Evolutionary conservation across 2,797 vertebrate genomes (phyloP).

Genomic region (Myotis findleyi): DNA sequence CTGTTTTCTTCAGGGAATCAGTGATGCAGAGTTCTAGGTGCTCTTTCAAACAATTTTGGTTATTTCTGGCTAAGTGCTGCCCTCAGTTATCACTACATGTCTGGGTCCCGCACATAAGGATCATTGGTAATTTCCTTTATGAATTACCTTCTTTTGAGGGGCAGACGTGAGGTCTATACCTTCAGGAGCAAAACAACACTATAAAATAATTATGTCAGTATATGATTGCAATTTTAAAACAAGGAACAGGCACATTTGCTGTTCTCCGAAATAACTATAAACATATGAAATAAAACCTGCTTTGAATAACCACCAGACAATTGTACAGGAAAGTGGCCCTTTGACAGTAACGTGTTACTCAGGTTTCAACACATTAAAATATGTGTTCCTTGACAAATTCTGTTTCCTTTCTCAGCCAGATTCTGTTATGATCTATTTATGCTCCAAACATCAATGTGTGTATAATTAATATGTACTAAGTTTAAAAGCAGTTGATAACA

Average conservation of each 20-base stretch:
- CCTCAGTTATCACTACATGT: not conserved
- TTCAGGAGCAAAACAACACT: conserved; percentile 43
- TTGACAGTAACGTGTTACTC: conserved; percentile 24
- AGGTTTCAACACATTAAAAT: conserved; percentile 55
- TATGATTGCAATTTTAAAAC: conserved; percentile 54
- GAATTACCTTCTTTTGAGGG: not conserved
- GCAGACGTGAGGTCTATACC: conserved; percentile 13
- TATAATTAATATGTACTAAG: conserved; percentile 48
- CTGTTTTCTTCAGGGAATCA: not conserved
- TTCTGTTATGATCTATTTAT: conserved; percentile 45
- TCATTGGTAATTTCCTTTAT: conserved; percentile 31
- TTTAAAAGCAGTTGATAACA: conserved; percentile 52
- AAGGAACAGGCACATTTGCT: conserved; percentile 53
- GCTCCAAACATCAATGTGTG: not conserved
- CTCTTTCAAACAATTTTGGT: conserved; percentile 8
- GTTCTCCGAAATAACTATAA: conserved; percentile 63
- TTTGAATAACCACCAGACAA: conserved; percentile 59
- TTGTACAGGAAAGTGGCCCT: conserved; percentile 31
- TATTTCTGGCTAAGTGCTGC: not conserved
- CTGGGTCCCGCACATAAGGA: not conserved
- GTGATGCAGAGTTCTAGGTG: not conserved
- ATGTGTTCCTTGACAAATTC: conserved; percentile 54
- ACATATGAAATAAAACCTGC: conserved; percentile 59
- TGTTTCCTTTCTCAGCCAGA: conserved; percentile 53
- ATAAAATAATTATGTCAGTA: conserved; percentile 57